phyloP scores from a whole-genome alignment of 2,888 invertebrate genomes.

The Auanema sp. region DNA sequence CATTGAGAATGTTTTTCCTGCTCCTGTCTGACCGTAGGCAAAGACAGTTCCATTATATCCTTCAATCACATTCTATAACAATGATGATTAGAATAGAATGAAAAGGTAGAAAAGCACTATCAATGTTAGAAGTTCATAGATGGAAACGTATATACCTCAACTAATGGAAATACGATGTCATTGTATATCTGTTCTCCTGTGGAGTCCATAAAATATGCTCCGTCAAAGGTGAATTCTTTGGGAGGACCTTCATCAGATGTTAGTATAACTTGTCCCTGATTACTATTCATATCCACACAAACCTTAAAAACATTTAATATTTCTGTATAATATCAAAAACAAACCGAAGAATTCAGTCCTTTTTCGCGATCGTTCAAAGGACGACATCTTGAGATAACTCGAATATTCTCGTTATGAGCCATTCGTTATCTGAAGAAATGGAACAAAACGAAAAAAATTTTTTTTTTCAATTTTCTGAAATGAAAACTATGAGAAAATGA shows the following conservation, averaged over 20 bases:
- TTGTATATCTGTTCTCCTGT: conserved; percentile 85
- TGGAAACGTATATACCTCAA: conserved; percentile 75
- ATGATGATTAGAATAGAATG: too few species aligned
- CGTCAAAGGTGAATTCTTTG: conserved; percentile 79
- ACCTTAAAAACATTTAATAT: conserved; percentile 33
- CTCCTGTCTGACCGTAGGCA: conserved; percentile 89
- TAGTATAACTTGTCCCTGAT: conserved; percentile 72
- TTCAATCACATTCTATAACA: conserved; percentile 77
- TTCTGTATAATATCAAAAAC: background rate
- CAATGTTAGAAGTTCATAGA: conserved; percentile 1
- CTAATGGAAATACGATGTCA: conserved; percentile 80
- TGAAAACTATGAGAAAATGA: background rate
- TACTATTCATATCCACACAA: conserved; percentile 73
- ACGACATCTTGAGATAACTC: conserved; percentile 82
- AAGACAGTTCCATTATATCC: conserved; percentile 91
- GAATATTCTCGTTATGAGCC: conserved; percentile 68
- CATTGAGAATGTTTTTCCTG: conserved; percentile 89
- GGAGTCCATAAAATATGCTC: conserved; percentile 77
- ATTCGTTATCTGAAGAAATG: conserved; percentile 11
- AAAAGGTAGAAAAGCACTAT: too few species aligned
- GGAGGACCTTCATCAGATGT: conserved; percentile 72
- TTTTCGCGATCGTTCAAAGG: conserved; percentile 81
- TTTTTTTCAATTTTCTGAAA: background rate
- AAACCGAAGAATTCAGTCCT: conserved; percentile 73
- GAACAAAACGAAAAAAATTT: background rate